Evolutionary conservation across 2,797 vertebrate genomes (phyloP).

Genomic region (Amniataba percoides): DNA sequence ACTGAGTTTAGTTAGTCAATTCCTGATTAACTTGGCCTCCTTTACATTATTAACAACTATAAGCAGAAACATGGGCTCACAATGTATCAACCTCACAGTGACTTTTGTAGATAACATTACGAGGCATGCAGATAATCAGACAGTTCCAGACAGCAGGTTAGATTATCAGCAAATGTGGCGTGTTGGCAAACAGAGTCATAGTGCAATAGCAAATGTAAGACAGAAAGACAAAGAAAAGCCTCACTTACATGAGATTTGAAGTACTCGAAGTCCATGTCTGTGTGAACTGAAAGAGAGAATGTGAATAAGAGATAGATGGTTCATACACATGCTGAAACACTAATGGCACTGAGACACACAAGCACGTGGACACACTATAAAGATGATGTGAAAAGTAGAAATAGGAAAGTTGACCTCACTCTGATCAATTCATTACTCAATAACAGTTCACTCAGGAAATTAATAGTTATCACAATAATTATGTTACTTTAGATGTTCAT

Average conservation of each 20-base stretch:
- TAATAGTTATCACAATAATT: neutral
- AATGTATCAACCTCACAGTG: neutral
- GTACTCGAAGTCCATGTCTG: conserved; percentile 70
- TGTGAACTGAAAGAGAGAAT: conserved; percentile 17
- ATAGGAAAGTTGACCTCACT: neutral
- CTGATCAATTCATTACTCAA: neutral
- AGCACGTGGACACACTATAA: neutral
- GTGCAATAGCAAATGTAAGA: neutral
- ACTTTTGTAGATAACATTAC: neutral
- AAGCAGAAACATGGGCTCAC: neutral
- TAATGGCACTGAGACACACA: neutral
- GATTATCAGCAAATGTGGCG: neutral
- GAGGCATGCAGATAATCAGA: conserved; percentile 2
- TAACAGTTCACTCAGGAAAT: neutral
- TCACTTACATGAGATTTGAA: conserved; percentile 68
- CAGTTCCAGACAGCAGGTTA: neutral
- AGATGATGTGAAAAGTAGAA: neutral
- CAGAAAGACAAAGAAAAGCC: neutral
- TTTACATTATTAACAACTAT: neutral
- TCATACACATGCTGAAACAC: neutral
- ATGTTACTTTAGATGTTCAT: neutral
- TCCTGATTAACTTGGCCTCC: neutral
- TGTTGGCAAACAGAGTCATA: neutral
- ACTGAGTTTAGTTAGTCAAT: neutral
- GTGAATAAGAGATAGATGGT: neutral